Conservation (phyloP, 2,797 vertebrate genomes). For the Neostethus bicornis region DNA sequence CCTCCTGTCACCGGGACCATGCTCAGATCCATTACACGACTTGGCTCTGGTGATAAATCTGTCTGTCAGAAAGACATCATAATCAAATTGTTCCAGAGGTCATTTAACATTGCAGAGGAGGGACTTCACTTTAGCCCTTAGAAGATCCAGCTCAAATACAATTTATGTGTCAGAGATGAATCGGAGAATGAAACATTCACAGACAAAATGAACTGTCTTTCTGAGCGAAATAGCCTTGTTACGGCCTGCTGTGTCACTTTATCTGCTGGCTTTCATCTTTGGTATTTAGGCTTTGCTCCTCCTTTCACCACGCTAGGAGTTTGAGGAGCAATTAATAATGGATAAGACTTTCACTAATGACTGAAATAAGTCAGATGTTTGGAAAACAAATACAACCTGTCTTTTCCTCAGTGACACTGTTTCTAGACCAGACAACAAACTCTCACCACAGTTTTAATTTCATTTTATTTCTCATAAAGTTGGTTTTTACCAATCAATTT, state of each 20-base stretch:
- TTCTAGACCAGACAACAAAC: no score
- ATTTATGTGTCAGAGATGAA: slow-evolving; percentile 84
- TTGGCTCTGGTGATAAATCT: slow-evolving; percentile 79
- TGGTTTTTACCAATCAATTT: not conserved
- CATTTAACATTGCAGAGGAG: slow-evolving; percentile 83
- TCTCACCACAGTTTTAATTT: no score
- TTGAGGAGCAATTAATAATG: slow-evolving; percentile 50
- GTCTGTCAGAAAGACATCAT: slow-evolving; percentile 83
- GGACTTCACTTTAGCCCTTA: slow-evolving; percentile 75
- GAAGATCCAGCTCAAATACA: slow-evolving; percentile 79
- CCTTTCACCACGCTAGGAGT: slow-evolving; percentile 28
- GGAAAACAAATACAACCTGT: slow-evolving; percentile 3
- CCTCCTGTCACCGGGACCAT: slow-evolving; percentile 62
- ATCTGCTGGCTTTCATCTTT: slow-evolving; percentile 68
- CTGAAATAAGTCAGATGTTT: slow-evolving; percentile 9
- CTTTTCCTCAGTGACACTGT: no score
- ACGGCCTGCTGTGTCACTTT: slow-evolving; percentile 74
- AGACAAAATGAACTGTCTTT: slow-evolving; percentile 78
- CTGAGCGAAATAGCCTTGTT: slow-evolving; percentile 73
- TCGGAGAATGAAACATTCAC: slow-evolving; percentile 78
- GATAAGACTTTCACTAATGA: slow-evolving; percentile 28
- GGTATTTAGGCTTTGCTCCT: slow-evolving; percentile 49
- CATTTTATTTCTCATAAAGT: not conserved
- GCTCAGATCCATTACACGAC: slow-evolving; percentile 79
- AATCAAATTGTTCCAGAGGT: slow-evolving; percentile 87